phyloP scores from a whole-genome alignment of 2,797 vertebrate genomes.

The Onychomys arenicola region DNA sequence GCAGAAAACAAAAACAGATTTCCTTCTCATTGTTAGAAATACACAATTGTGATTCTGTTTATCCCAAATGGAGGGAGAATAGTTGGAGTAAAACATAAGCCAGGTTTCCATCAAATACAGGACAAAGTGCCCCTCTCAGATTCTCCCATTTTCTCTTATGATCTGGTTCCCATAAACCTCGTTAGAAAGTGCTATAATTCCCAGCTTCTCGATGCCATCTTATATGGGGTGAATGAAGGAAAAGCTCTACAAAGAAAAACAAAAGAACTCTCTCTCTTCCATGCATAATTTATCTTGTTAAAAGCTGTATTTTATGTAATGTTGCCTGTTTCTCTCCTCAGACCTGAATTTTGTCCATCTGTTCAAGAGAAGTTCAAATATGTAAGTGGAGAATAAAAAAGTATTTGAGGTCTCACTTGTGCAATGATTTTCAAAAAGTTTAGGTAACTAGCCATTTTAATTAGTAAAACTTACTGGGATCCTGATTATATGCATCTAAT shows the following conservation, averaged over 20 bases:
- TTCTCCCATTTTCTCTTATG: background rate
- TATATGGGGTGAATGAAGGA: background rate
- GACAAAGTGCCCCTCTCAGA: background rate
- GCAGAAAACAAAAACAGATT: background rate
- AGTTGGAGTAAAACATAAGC: background rate
- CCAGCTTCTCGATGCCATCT: background rate
- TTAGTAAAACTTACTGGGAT: background rate
- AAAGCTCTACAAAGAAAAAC: background rate
- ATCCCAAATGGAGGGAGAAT: background rate
- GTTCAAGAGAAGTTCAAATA: background rate
- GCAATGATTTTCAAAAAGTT: slow-evolving; percentile 31
- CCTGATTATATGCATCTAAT: background rate
- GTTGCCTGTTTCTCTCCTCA: background rate
- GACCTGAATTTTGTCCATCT: background rate
- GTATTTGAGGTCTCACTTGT: background rate
- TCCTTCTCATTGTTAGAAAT: background rate
- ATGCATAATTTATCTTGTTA: background rate
- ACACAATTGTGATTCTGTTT: background rate
- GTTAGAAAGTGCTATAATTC: background rate
- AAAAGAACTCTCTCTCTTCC: background rate
- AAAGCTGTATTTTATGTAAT: background rate
- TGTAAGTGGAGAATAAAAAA: background rate
- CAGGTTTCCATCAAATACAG: background rate
- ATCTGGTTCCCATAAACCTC: background rate
- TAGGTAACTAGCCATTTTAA: background rate